phyloP scores from a whole-genome alignment of 2,797 vertebrate genomes.

The Artibeus lituratus region DNA sequence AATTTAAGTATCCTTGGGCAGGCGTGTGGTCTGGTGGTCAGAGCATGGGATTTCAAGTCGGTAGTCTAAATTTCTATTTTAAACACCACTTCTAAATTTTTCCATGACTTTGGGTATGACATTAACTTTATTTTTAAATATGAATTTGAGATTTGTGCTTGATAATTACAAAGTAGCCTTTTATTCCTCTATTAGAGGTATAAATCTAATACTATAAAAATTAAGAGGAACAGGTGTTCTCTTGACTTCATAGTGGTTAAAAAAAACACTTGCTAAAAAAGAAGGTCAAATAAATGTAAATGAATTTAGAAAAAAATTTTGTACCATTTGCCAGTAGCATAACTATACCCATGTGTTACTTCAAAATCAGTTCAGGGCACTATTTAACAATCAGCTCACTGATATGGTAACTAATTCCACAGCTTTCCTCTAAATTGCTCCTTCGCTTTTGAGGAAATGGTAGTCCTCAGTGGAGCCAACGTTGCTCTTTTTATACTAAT shows the following conservation, averaged over 20 bases:
- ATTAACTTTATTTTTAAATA: slow-evolving; percentile 74
- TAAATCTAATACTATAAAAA: slow-evolving; percentile 14
- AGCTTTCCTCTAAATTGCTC: slow-evolving; percentile 16
- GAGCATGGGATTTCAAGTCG: slow-evolving; percentile 69
- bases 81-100: slow-evolving; percentile 67
- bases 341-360: neutral
- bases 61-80: slow-evolving; percentile 76
- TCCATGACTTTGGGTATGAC: slow-evolving; percentile 63
- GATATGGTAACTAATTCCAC: neutral
- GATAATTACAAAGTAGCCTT: slow-evolving; percentile 55
- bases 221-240: slow-evolving; percentile 45
- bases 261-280: neutral
- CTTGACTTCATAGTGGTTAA: neutral
- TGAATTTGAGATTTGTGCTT: slow-evolving; percentile 23
- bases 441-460: slow-evolving; percentile 46
- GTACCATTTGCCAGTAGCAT: neutral
- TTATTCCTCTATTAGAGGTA: slow-evolving; percentile 5
- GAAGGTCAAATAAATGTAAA: slow-evolving; percentile 1
- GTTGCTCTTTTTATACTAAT: slow-evolving; percentile 40
- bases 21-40: slow-evolving; percentile 72
- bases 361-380: neutral
- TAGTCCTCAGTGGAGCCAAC: neutral
- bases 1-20: slow-evolving; percentile 67
- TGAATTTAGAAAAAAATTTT: neutral
- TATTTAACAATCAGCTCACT: neutral